Percentiles rank a stretch among this genome's conserved stretches.
Conservation (phyloP, 2,113 vertebrate species). For the Cathartes aura region DNA sequence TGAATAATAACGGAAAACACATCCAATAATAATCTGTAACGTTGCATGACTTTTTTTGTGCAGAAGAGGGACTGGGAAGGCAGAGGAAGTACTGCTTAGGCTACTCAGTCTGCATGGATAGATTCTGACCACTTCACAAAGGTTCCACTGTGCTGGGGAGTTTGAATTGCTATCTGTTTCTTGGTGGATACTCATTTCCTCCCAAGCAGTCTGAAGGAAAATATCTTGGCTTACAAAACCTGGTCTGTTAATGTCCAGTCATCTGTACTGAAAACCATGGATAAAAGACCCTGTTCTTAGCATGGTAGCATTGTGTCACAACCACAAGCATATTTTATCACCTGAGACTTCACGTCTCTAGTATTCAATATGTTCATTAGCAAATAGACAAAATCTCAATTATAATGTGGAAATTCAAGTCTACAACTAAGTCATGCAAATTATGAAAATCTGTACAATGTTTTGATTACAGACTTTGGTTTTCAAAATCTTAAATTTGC, state of each 20-base stretch:
- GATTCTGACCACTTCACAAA: conserved; percentile 27
- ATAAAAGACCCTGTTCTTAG: conserved; percentile 15
- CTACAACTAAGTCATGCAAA: background rate
- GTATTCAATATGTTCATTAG: background rate
- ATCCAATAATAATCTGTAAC: background rate
- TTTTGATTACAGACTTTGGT: background rate
- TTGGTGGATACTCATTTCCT: conserved; percentile 1
- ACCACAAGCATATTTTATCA: background rate
- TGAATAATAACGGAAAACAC: background rate
- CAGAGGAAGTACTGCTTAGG: background rate
- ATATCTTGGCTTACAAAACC: conserved; percentile 2
- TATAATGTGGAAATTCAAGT: background rate
- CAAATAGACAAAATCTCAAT: background rate
- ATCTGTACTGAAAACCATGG: background rate
- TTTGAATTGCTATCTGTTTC: conserved; percentile 43
- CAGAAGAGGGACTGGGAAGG: background rate
- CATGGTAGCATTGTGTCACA: background rate
- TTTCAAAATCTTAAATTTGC: background rate
- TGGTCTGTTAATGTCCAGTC: background rate
- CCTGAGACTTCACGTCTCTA: background rate
- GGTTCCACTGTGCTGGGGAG: conserved; percentile 19
- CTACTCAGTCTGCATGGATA: background rate
- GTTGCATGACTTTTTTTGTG: background rate
- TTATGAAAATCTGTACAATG: background rate
- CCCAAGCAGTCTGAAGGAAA: conserved; percentile 1